Evolutionary conservation across 2,888 invertebrate genomes (phyloP).

Genomic region (Scaptomyza flava): DNA sequence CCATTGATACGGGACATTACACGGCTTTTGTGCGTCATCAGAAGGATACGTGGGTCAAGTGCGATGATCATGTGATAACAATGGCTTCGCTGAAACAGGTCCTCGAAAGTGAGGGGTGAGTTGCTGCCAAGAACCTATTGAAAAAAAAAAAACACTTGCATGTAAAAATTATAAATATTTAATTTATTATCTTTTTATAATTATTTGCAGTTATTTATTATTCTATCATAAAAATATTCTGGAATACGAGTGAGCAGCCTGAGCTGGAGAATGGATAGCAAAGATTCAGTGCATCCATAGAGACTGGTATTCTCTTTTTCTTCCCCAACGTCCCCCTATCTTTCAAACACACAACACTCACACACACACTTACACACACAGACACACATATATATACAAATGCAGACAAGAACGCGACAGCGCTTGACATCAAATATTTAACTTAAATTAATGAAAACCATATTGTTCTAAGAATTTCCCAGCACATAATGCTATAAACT

Average conservation of each 20-base stretch:
- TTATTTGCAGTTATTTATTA: slow-evolving; percentile 90
- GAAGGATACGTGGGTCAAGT: slow-evolving; percentile 96
- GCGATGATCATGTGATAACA: slow-evolving; percentile 97
- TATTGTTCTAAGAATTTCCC: slow-evolving; percentile 66
- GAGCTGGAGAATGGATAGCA: slow-evolving; percentile 9
- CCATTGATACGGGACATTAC: slow-evolving; percentile 96
- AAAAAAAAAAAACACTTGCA: background rate
- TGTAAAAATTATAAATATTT: background rate
- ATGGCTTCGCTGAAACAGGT: slow-evolving; percentile 95
- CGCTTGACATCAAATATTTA: slow-evolving; percentile 57
- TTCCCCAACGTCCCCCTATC: slow-evolving; percentile 12
- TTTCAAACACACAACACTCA: slow-evolving; percentile 28
- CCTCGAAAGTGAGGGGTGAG: slow-evolving; percentile 96
- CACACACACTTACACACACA: background rate
- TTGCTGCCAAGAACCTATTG: background rate
- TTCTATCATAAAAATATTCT: slow-evolving; percentile 98
- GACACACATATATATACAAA: slow-evolving; percentile 1
- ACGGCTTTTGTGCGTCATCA: slow-evolving; percentile 98
- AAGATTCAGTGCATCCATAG: slow-evolving; percentile 36
- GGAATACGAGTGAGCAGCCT: slow-evolving; percentile 88
- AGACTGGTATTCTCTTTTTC: slow-evolving; percentile 54
- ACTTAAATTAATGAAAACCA: slow-evolving; percentile 32
- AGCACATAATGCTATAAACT: slow-evolving; percentile 62
- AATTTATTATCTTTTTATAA: background rate
- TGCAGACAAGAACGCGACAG: slow-evolving; percentile 60